phyloP scores from a whole-genome alignment of 2,797 vertebrate genomes.

The Antrozous pallidus region DNA sequence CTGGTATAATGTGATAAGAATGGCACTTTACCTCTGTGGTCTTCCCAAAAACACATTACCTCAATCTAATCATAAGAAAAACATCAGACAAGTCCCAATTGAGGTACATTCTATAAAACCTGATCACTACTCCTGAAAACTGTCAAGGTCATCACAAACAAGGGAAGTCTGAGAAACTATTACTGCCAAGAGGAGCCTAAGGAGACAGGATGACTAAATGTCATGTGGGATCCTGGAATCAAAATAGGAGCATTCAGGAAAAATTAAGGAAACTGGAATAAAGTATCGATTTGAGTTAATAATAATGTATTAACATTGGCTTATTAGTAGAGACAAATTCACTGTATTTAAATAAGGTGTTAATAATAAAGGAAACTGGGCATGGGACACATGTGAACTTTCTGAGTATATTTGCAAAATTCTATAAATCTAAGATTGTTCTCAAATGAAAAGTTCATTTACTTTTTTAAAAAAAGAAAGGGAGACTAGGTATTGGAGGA shows the following conservation, averaged over 20 bases:
- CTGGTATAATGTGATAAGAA: background rate
- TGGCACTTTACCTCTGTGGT: background rate
- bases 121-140: background rate
- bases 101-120: background rate
- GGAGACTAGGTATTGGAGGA: background rate
- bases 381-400: background rate
- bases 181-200: background rate
- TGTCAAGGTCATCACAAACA: background rate
- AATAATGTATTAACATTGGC: background rate
- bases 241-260: background rate
- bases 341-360: background rate
- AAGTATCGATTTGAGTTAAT: background rate
- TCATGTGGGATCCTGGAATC: background rate
- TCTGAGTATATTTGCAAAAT: constrained; percentile 3
- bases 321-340: background rate
- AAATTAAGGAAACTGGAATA: background rate
- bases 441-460: background rate
- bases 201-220: background rate
- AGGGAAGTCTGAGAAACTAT: background rate
- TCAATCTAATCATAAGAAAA: background rate
- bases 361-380: background rate
- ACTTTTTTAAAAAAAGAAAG: background rate
- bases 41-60: background rate
- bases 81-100: background rate
- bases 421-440: background rate